Base-by-base conservation (phyloP, 1,140 invertebrate species). In the Gonioctena quinquepunctata region DNA sequence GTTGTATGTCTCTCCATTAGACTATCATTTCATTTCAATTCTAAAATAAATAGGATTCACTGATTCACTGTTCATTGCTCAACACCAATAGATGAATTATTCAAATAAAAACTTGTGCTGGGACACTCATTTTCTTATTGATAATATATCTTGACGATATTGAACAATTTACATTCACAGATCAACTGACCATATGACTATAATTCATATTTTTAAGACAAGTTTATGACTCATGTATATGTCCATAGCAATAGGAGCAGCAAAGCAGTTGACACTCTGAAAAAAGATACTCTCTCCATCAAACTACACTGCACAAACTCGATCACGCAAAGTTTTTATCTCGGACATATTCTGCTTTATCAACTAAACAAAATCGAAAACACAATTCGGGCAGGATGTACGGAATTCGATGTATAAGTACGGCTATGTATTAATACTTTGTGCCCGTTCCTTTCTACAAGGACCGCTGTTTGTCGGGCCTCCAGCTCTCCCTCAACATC, bases 391-490 rank as follows among this genome's bases (percentile, higher is more conserved):
- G n/a, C n/a, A n/a, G n/a, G n/a, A n/a, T n/a, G n/a, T n/a, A n/a
- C n/a, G n/a, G n/a, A n/a, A n/a, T n/a, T n/a, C n/a, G n/a, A n/a
- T n/a, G n/a, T n/a, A n/a, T n/a, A n/a, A n/a, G n/a, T 94, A 78
- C 92, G 89, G 81, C 91, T 93, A 84, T 94, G 93, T 81, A 96
- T 92, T 81, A 96, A 93, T 79, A 96, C 94, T 82, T 92, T 92
- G 85, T 94, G 93, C 64, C 93, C 93, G 83, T 93, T 93, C 84
- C 93, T 93, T 82, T 93, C 91, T 67, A 93, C 90, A 76, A 94
- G 85, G 71, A 94, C 93, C 68, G 92, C 90, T 56, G 93, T 94
- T 76, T 92, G 90, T 66, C 89, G 86, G 27, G 85, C 84, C 56
- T 73, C 77, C 6, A 72, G 68, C 56, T 77, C 80, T 48, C 74